phyloP scores from a whole-genome alignment of 2,888 invertebrate genomes.

The Hydroisotoma schaefferi region DNA sequence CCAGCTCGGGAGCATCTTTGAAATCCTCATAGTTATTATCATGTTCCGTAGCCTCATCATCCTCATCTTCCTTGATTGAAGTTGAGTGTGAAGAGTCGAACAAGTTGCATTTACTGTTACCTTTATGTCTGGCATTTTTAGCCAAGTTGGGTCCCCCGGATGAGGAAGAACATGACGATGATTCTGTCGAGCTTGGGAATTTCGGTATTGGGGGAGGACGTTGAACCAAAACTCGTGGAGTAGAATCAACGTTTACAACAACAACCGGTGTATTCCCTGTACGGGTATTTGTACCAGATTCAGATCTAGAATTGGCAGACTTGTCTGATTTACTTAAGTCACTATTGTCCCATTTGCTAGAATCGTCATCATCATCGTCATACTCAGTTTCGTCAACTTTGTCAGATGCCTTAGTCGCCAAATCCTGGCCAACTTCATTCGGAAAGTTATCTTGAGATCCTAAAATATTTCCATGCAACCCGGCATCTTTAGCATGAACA shows the following conservation, averaged over 20 bases:
- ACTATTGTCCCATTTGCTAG: conserved; percentile 6
- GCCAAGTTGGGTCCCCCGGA: not conserved
- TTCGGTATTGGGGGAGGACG: not conserved
- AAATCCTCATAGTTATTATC: conserved; percentile 18
- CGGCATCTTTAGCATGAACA: too few species aligned
- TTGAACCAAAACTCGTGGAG: not conserved
- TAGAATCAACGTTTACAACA: not conserved
- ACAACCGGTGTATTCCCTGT: not conserved
- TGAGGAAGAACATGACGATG: not conserved
- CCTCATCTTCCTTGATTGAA: conserved; percentile 22
- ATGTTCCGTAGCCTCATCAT: conserved; percentile 21
- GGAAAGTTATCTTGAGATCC: not conserved
- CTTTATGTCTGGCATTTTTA: too few species aligned
- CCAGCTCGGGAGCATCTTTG: conserved; percentile 13
- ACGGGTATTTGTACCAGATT: not conserved
- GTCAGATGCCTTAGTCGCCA: not conserved
- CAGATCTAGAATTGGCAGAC: not conserved
- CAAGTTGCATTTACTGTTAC: not conserved
- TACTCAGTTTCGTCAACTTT: not conserved
- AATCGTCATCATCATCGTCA: conserved; percentile 9
- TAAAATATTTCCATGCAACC: not conserved
- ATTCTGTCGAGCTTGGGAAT: conserved; percentile 2
- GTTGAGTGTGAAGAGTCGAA: conserved; percentile 15
- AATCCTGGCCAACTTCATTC: not conserved
- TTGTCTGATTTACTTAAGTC: not conserved